phyloP scores from a whole-genome alignment of 1,140 invertebrate species.

The Oncopodura yosiiana region DNA sequence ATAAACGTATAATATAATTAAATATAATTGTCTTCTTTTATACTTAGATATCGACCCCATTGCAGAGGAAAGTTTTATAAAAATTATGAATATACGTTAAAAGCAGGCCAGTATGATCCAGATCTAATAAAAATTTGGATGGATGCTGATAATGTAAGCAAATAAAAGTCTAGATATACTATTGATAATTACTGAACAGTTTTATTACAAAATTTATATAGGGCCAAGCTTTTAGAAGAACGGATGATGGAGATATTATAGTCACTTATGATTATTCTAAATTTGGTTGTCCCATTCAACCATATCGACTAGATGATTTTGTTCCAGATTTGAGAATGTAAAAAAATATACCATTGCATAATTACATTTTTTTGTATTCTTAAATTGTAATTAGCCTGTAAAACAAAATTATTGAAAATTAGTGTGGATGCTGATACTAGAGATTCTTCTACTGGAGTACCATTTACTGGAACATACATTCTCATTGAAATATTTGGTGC shows the following conservation, averaged over 20 bases:
- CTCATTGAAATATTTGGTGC: constrained; percentile 24
- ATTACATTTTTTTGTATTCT: not conserved
- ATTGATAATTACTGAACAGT: no score
- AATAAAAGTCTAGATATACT: no score
- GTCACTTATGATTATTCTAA: constrained; percentile 14
- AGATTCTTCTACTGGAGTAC: not conserved
- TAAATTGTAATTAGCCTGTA: not conserved
- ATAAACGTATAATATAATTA: no score
- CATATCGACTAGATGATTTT: constrained; percentile 17
- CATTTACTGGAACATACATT: constrained; percentile 12
- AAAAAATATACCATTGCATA: not conserved
- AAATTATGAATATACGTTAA: constrained; percentile 1
- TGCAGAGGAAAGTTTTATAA: constrained; percentile 16
- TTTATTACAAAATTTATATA: no score
- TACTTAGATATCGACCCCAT: constrained; percentile 7
- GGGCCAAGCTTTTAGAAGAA: not conserved
- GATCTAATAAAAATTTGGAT: constrained; percentile 16
- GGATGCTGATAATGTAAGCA: not conserved
- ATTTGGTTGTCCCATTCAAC: constrained; percentile 29
- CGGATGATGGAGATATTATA: not conserved
- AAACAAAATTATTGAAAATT: no score
- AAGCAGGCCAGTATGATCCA: constrained; percentile 4
- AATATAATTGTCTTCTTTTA: not conserved
- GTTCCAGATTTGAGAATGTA: constrained; percentile 23
- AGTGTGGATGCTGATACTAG: no score